Evolutionary conservation across 2,797 vertebrate genomes (phyloP), one percentile per base, ranked within the genome.

Genomic region (Siniperca undulata): DNA sequence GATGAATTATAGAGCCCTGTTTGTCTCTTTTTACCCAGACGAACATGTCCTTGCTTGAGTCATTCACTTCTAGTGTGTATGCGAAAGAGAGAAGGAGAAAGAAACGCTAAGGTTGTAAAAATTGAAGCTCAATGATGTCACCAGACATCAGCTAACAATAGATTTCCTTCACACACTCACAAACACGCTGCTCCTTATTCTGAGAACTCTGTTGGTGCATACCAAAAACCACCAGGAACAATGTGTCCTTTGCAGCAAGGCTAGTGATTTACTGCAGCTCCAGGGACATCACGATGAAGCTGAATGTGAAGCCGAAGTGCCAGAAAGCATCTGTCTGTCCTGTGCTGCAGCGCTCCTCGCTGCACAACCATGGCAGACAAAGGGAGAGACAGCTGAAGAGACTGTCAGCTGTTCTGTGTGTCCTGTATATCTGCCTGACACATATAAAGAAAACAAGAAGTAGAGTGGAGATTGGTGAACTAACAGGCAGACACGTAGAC

Each of bases 1-100:
- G 75, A 94, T 93, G 82, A 94, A 94, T 93, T 91, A 92, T 91
- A 86, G 84, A 94, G 81, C 56, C 79, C 78, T 34, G 73, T 82
- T 91, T 82, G 73, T 87, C 72, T 92, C 86, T 81, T 87, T 92
- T 92, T 90, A 86, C 88, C 60, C 70, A 85, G 87, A 91, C 82
- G 7, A 88, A 83, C 65, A 42, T 73, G 62, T 60, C 85, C 86
- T 80, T 78, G 64, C 80, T 81, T 19, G 9, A 60, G 80, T 80
- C 84, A 78, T 89, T 91, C 82, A 80, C 53, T 60, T 46, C 53
- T 13, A 42, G 72, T 42, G 65, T 48, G 59, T 60, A 62, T 80
- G 74, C 66, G 70, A 70, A 66, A 50, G 34, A 83, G 59, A 55
- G 55, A 44, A 8, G 17, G 38, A 58, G 60, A 42, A 34, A 61